Evolutionary conservation across 2,888 invertebrate species (phyloP), one percentile per base, ranked within the genome.

Genomic region (Diachrysia chrysitis): DNA sequence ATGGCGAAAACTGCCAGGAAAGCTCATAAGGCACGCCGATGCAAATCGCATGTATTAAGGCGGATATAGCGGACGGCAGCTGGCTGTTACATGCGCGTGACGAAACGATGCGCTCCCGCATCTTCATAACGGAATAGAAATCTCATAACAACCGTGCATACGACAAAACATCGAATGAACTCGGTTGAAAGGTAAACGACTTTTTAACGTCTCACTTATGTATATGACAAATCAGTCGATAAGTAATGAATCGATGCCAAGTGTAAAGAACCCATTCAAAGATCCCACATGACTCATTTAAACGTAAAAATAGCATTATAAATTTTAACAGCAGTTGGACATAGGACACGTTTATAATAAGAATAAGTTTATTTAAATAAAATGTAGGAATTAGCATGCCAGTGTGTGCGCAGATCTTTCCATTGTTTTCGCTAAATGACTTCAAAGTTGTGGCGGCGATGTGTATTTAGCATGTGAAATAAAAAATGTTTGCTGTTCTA

Each of bases 381-480:
- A 92, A 90, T 89, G 87, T 88, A 71, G 68, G 80, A 88, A 91
- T 95, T 93, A 92, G 91, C 86, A 95, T 95, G 91, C 95, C 82
- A 86, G 88, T 83, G 85, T 63, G 89, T 73, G 84, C 85, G 74
- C 84, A 89, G 80, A 90, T 93, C 91, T 94, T 92, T 92, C 94
- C 94, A 95, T 95, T 95, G 95, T 95, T 92, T 94, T 93, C 92
- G 93, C 94, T 95, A 95, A 95, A 95, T 92, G 94, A 94, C 95
- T 92, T 95, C 95, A 94, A 95, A 95, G 94, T 92, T 92, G 92
- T 90, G 88, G 89, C 91, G 92, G 90, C 90, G 86, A 87, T 84
- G 83, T 89, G 89, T 90, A 90, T 90, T 92, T 89, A 92, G 92
- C 89, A 93, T 92, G 92, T 87, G 91, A 93, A 93, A 89, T 91